Evolutionary conservation across 2,888 invertebrate genomes (phyloP), one percentile per base, ranked within the genome.

Genomic region (Coelopa pilipes): DNA sequence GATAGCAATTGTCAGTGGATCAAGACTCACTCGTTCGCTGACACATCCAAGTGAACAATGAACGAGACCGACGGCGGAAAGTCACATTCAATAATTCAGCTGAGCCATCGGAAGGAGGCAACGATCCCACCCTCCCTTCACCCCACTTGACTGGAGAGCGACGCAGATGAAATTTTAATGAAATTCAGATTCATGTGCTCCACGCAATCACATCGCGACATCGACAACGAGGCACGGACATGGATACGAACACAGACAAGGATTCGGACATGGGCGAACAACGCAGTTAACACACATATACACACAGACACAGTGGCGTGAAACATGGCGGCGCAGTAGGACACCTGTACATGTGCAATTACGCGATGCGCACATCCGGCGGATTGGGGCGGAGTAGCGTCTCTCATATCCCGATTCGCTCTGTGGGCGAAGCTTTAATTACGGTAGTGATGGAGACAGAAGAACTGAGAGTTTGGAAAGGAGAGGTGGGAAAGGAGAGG

Each of bases 161-260:
- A 46, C 19, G 82, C 81, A 78, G 82, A 82, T 82, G 81, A 82
- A 83, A 81, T 81, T 83, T 83, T 82, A 81, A 83, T 82, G 83
- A 80, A 82, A 81, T 81, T 81, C 83, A 81, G 82, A 82, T 81
- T 80, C 81, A 81, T 80, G 78, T 74, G 78, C 74, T 75, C 76
- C 49, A 76, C 74, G 72, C 76, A 66, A 9, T 24, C 55, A 75
- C 74, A 73, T 74, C 76, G 75, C 79, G 74, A 74, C 72, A 68
- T 68, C 74, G 34, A 34, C 34, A 34, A 2, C 2, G 2, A 7
- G 34, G 7, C 34, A 34, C 34, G 7, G 34, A 7, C 4, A 34
- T 2, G 7, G 34, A 34, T 7, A 34, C 34, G n/a, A n/a, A 59
- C 70, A 75, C 70, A 75, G 70, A 76, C 70, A 74, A 63, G 60